These are phyloP conservation scores for Mesoclemmys tuberculata DNA, from an alignment of 2,113 vertebrate genomes.

Conservation along the genomic window DNA sequence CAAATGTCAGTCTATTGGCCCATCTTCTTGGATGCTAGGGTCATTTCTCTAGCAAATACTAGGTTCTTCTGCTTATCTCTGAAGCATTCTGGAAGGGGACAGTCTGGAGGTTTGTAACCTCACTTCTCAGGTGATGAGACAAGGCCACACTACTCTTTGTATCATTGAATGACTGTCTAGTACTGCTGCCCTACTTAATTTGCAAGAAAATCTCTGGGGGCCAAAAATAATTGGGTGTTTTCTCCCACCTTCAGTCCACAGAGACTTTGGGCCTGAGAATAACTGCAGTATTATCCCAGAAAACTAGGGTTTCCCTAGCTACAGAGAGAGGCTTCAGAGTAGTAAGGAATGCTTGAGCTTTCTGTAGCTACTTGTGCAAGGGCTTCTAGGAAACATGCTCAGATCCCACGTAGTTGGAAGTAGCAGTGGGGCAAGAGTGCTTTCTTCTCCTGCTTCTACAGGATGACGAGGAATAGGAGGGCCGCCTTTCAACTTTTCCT, in stretches of 20 bases:
- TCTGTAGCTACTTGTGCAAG: neutral
- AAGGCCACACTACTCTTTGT: neutral
- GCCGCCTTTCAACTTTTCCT: conserved; percentile 52
- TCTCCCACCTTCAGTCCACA: neutral
- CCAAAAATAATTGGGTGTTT: neutral
- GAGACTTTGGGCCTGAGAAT: neutral
- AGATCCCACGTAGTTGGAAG: conserved; percentile 27
- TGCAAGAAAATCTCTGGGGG: neutral
- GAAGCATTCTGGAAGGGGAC: neutral
- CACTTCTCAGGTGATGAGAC: neutral
- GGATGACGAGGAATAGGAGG: conserved; percentile 58
- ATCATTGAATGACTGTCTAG: neutral
- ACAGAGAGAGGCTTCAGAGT: neutral
- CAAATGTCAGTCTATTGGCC: neutral
- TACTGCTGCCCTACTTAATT: neutral
- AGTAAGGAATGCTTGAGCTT: neutral
- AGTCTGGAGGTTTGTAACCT: neutral
- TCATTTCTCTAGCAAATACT: neutral
- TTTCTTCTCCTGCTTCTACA: conserved; percentile 68
- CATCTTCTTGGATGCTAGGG: neutral
- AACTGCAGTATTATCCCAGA: neutral
- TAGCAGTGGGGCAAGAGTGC: conserved; percentile 52
- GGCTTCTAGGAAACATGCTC: neutral
- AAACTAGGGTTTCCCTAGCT: neutral
- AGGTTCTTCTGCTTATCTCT: neutral